A percentile compares a stretch with the other conserved stretches of the same genome.
Evolutionary conservation across 2,888 invertebrate genomes (phyloP).

Genomic region (Torymus texanus): DNA sequence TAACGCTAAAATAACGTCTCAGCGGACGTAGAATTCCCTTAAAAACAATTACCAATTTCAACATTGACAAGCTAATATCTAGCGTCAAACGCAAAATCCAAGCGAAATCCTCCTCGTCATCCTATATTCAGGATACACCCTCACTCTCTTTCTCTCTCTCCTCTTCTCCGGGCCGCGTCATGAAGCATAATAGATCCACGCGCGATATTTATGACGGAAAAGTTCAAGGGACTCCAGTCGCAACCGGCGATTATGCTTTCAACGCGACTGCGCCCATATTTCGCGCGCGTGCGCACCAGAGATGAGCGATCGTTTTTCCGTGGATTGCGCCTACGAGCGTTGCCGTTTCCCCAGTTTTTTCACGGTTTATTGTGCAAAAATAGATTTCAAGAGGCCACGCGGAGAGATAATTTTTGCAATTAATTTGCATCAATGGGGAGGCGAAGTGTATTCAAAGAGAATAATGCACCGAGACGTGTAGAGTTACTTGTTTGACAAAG

Average conservation of each 20-base stretch:
- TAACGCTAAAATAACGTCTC: background rate
- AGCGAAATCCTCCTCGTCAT: too few relatives aligned
- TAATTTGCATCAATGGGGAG: slow-evolving; percentile 8
- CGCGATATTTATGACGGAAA: background rate
- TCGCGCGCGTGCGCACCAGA: background rate
- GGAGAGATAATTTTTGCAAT: background rate
- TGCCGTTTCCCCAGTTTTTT: too few relatives aligned
- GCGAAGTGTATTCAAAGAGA: background rate
- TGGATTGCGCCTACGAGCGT: too few relatives aligned
- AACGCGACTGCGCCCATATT: slow-evolving; percentile 3
- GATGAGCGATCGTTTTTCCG: too few relatives aligned
- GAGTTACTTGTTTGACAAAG: too few relatives aligned
- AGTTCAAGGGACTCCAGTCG: slow-evolving; percentile 5
- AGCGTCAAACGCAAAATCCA: too few relatives aligned
- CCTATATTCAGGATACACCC: too few relatives aligned
- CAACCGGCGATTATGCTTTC: slow-evolving; percentile 23
- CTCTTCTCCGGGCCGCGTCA: too few relatives aligned
- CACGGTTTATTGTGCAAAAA: background rate
- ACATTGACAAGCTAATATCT: background rate
- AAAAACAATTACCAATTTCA: background rate
- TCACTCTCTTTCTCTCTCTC: too few relatives aligned
- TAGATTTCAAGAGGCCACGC: background rate
- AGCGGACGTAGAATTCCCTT: background rate
- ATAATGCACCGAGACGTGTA: too few relatives aligned
- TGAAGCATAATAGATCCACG: too few relatives aligned